A percentile compares a stretch with the other conserved stretches of the same genome.
phyloP scores from a whole-genome alignment of 2,888 invertebrate species.

The Chrysina gloriosa region DNA sequence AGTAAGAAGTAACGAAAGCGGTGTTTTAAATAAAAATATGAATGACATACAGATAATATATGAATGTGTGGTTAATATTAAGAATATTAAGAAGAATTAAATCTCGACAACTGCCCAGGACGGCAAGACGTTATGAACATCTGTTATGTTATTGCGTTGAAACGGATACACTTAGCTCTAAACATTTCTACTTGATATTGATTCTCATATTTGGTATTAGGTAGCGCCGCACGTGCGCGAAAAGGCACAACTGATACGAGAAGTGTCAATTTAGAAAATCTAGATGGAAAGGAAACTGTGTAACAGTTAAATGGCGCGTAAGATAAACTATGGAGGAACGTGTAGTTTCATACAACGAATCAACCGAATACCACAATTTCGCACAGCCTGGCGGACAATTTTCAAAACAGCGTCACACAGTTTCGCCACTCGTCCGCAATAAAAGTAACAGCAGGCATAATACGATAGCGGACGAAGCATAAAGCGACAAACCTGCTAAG shows the following conservation, averaged over 20 bases:
- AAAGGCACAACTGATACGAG: constrained; percentile 26
- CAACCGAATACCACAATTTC: constrained; percentile 25
- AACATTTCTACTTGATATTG: constrained; percentile 15
- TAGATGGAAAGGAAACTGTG: constrained; percentile 25
- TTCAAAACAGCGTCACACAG: constrained; percentile 20
- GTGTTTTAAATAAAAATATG: too few relatives aligned
- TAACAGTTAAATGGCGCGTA: constrained; percentile 28
- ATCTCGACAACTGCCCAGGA: too few relatives aligned
- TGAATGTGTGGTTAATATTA: too few relatives aligned
- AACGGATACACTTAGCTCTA: too few relatives aligned
- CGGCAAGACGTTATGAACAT: too few relatives aligned
- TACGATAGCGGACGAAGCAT: constrained; percentile 22
- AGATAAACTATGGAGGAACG: constrained; percentile 24
- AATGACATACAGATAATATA: too few relatives aligned
- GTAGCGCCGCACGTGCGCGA: constrained; percentile 33
- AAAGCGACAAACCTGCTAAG: constrained; percentile 32
- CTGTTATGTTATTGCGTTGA: too few relatives aligned
- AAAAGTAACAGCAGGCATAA: constrained; percentile 19
- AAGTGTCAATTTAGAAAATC: constrained; percentile 34
- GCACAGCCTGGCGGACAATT: constrained; percentile 34
- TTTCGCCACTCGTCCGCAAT: constrained; percentile 18
- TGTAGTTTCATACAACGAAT: constrained; percentile 1
- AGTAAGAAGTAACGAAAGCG: too few relatives aligned
- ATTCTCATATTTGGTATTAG: constrained; percentile 28
- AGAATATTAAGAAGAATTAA: too few relatives aligned